Evolutionary conservation across 2,113 vertebrate genomes (phyloP), one percentile per base, ranked within the genome.

Genomic region (Lophotis ruficrista): DNA sequence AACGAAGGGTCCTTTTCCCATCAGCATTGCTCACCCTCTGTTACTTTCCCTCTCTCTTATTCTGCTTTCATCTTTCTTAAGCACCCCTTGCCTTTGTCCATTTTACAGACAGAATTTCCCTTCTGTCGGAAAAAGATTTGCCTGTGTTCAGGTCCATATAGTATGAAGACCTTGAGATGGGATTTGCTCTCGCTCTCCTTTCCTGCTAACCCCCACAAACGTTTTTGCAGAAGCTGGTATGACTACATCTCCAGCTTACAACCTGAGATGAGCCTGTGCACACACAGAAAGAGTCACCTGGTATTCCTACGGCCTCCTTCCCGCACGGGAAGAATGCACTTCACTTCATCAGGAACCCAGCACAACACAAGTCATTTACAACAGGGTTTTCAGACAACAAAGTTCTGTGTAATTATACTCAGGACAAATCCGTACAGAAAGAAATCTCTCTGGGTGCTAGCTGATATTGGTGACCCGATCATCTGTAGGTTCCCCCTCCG

Each of bases 51-150:
- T n/a, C 33, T 78, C 23, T 41, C 20, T 41, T 48, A n/a, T 21
- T 56, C 48, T 25, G n/a, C 57, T 48, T 48, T 56, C 24, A 5
- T 14, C 22, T 18, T 35, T 25, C 43, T 17, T 14, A 31, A 50
- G 43, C 35, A 23, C 21, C 25, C 11, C 30, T 56, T 9, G 7
- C 38, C 30, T 56, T 24, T n/a, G 23, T 21, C 14, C 31, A 15
- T n/a, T 48, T 75, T 23, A 56, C 57, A 64, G 30, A 14, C 1
- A 6, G 37, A 51, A 61, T 35, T 61, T 24, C 56, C 66, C 56
- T 43, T 51, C 30, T 28, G 48, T 10, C 0, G 0, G 56, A 33
- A 31, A 14, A 76, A 2, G n/a, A 28, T 17, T 10, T 3, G 1
- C 33, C 47, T 47, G 17, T 25, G 30, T 25, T 43, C 25, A 13